Percentiles rank a stretch among this genome's conserved stretches.
Evolutionary conservation across 1,140 invertebrate species (phyloP).

Genomic region (Scaptodrosophila lebanonensis): DNA sequence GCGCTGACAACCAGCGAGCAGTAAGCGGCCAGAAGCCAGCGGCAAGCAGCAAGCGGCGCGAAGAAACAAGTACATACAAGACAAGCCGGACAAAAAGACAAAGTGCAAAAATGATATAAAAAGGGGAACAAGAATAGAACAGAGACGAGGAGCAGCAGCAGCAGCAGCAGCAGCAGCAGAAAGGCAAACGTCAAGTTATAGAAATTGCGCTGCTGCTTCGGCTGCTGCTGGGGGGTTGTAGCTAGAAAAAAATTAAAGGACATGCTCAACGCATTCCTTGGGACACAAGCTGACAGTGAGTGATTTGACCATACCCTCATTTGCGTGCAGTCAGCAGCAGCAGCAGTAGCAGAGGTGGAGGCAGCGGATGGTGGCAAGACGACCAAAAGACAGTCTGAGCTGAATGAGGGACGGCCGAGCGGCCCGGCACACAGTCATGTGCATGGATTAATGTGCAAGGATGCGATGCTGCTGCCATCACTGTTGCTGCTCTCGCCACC

Average conservation of each 20-base stretch:
- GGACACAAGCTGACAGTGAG: conserved; percentile 71
- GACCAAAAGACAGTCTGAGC: conserved; percentile 4
- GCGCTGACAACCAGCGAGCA: conserved; percentile 63
- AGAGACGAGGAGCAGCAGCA: background rate
- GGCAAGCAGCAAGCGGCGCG: background rate
- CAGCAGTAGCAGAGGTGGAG: background rate
- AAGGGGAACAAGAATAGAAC: background rate
- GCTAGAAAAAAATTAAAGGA: conserved; percentile 49
- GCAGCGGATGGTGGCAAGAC: conserved; percentile 23
- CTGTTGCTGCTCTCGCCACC: too few species aligned
- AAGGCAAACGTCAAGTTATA: conserved; percentile 44
- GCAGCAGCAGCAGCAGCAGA: conserved; percentile 6
- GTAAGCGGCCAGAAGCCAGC: conserved; percentile 28
- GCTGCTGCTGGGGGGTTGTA: conserved; percentile 11
- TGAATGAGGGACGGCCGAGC: background rate
- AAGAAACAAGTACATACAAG: conserved; percentile 47
- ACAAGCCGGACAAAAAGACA: conserved; percentile 18
- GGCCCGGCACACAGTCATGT: background rate
- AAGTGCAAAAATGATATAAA: background rate
- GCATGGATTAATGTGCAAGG: conserved; percentile 64
- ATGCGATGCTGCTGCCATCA: conserved; percentile 41
- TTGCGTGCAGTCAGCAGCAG: conserved; percentile 44
- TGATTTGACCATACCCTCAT: conserved; percentile 72
- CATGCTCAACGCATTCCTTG: conserved; percentile 67
- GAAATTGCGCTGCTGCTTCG: conserved; percentile 43